A percentile compares a stretch with the other conserved stretches of the same genome.
Conservation (phyloP, 1,140 invertebrate genomes). For the Drosophila grimshawi region DNA sequence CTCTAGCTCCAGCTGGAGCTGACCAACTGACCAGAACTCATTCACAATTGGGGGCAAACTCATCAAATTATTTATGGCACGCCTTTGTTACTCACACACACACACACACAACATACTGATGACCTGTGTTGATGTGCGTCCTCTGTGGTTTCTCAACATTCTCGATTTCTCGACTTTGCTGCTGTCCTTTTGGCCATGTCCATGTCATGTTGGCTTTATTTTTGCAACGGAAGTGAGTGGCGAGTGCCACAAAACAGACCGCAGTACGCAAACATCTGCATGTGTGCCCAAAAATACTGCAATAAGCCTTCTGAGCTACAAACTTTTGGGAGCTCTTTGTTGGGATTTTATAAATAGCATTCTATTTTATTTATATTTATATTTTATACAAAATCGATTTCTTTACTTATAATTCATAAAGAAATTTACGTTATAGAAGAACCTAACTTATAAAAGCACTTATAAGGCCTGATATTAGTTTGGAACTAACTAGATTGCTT, state of each 20-base stretch:
- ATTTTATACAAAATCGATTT: not conserved
- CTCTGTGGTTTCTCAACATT: slow-evolving; percentile 56
- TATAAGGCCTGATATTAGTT: not conserved
- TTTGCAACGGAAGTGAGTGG: slow-evolving; percentile 70
- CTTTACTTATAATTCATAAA: not conserved
- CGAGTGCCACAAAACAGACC: slow-evolving; percentile 43
- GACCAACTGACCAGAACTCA: slow-evolving; percentile 71
- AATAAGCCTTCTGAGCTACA: slow-evolving; percentile 1
- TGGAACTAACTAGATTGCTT: not conserved
- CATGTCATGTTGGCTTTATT: slow-evolving; percentile 45
- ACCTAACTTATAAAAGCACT: too few relatives aligned
- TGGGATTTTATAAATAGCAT: not conserved
- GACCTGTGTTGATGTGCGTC: slow-evolving; percentile 44
- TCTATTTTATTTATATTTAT: not conserved
- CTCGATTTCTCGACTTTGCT: slow-evolving; percentile 25
- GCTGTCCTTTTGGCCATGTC: slow-evolving; percentile 38
- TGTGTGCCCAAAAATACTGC: slow-evolving; percentile 31
- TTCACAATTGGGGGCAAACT: slow-evolving; percentile 59
- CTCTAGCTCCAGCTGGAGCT: slow-evolving; percentile 18
- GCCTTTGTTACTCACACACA: slow-evolving; percentile 44
- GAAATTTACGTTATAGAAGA: too few relatives aligned
- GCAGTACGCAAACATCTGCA: slow-evolving; percentile 27
- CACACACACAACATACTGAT: slow-evolving; percentile 16
- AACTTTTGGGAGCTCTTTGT: not conserved
- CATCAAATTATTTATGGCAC: slow-evolving; percentile 76